Evolutionary conservation across 2,888 invertebrate genomes (phyloP).

Genomic region (Melanotus villosus): DNA sequence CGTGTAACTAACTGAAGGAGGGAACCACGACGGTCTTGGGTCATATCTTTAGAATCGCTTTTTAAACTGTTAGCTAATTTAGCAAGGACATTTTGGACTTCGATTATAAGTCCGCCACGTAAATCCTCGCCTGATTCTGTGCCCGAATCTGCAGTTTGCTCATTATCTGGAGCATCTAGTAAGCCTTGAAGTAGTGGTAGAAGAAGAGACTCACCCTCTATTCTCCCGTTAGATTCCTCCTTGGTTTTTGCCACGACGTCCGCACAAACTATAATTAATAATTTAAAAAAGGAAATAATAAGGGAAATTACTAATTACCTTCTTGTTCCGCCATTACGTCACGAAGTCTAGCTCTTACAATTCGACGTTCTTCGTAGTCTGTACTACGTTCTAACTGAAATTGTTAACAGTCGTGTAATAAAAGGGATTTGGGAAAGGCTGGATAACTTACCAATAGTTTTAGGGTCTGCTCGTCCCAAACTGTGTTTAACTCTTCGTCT

Average conservation of each 20-base stretch:
- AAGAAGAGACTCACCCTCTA: conserved; percentile 84
- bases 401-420: too few species aligned
- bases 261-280: conserved; percentile 67
- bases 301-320: conserved; percentile 72
- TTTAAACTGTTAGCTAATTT: conserved; percentile 66
- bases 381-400: conserved; percentile 86
- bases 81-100: conserved; percentile 67
- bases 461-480: conserved; percentile 84
- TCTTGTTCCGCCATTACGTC: conserved; percentile 90
- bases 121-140: conserved; percentile 81
- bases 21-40: conserved; percentile 83
- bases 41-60: conserved; percentile 65
- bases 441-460: conserved; percentile 81
- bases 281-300: conserved; percentile 8
- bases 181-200: conserved; percentile 79
- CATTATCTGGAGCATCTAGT: conserved; percentile 70
- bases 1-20: conserved; percentile 82
- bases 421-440: too few species aligned
- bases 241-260: conserved; percentile 70
- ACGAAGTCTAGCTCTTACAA: conserved; percentile 84
- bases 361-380: conserved; percentile 90
- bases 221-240: conserved; percentile 63
- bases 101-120: conserved; percentile 71
- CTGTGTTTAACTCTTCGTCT: conserved; percentile 78
- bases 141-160: conserved; percentile 74